Evolutionary conservation across 2,888 invertebrate species (phyloP).

Genomic region (Heliconius aoede): DNA sequence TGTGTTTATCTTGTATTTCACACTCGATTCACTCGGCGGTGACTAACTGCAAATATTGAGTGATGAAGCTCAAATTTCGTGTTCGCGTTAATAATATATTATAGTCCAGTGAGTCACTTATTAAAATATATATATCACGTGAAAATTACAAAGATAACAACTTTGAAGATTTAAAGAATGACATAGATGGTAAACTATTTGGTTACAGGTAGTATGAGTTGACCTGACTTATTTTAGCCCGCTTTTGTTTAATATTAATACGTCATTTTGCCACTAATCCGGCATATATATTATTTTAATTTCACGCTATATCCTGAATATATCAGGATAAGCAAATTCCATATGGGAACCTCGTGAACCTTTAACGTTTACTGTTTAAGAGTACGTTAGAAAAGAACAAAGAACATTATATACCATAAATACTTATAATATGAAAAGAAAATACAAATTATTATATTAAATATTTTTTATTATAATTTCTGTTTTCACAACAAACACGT

Average conservation of each 20-base stretch:
- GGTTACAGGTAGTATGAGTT: not conserved
- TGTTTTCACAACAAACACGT: too few relatives aligned
- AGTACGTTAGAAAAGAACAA: too few relatives aligned
- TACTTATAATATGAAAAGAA: too few relatives aligned
- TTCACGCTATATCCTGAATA: too few relatives aligned
- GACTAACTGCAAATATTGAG: slow-evolving; percentile 24
- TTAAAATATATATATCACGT: slow-evolving; percentile 16
- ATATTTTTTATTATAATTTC: too few relatives aligned
- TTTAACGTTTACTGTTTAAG: too few relatives aligned
- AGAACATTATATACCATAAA: too few relatives aligned
- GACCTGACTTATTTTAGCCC: not conserved
- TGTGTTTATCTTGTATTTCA: slow-evolving; percentile 19
- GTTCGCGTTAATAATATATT: slow-evolving; percentile 17
- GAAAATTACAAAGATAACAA: not conserved
- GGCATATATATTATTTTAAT: not conserved
- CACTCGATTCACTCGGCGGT: slow-evolving; percentile 22
- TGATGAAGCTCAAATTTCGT: not conserved
- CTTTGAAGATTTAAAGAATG: not conserved
- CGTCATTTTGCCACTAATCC: not conserved
- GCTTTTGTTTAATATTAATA: not conserved
- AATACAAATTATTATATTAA: too few relatives aligned
- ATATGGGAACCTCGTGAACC: too few relatives aligned
- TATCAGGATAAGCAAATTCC: too few relatives aligned
- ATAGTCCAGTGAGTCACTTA: slow-evolving; percentile 5
- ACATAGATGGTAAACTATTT: not conserved